These are phyloP conservation scores for Penaeus monodon DNA, from an alignment of 2,888 invertebrate species.

Conservation along the genomic window DNA sequence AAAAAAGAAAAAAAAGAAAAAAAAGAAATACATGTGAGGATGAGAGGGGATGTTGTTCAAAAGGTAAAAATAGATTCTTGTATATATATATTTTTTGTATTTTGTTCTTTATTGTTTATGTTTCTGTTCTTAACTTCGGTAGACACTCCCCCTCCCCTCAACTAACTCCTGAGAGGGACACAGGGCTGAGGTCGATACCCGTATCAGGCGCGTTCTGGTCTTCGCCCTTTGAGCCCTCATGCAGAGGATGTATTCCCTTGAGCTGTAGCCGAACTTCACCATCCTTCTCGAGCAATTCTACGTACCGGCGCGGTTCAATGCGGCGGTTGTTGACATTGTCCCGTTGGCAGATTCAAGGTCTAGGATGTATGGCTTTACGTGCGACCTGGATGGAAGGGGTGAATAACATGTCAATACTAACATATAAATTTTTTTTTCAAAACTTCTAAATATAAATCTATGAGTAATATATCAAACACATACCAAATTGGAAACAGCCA, in stretches of 20 bases:
- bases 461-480: not conserved
- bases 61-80: too few species aligned
- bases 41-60: too few species aligned
- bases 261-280: constrained; percentile 96
- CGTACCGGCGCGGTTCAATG: constrained; percentile 90
- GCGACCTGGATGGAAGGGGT: constrained; percentile 47
- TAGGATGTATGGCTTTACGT: constrained; percentile 86
- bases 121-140: not conserved
- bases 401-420: not conserved
- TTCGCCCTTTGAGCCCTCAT: constrained; percentile 77
- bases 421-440: not conserved
- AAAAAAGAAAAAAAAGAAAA: too few species aligned
- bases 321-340: constrained; percentile 93
- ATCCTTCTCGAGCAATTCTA: constrained; percentile 94
- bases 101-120: too few species aligned
- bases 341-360: constrained; percentile 98
- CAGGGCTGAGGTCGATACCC: constrained; percentile 59
- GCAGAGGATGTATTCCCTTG: constrained; percentile 93
- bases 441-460: not conserved
- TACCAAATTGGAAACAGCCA: too few species aligned
- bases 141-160: not conserved
- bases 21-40: too few species aligned
- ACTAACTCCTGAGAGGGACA: constrained; percentile 52
- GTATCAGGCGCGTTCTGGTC: constrained; percentile 63
- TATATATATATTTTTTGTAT: too few species aligned